Evolutionary conservation across 2,113 vertebrate species (phyloP).

Genomic region (Gorsachius goisagi): DNA sequence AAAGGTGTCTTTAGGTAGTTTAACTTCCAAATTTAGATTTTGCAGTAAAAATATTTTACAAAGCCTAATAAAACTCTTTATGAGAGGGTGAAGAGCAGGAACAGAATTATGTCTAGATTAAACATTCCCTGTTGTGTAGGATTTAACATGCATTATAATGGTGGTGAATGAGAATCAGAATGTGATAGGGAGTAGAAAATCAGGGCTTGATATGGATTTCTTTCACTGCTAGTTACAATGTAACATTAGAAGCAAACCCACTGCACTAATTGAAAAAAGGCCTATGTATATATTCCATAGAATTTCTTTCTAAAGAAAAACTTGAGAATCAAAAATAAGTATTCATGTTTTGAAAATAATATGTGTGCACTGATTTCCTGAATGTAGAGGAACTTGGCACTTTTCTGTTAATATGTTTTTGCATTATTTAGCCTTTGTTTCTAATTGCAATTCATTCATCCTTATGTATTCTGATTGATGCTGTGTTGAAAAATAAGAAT

Average conservation of each 20-base stretch:
- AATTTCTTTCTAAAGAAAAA: background rate
- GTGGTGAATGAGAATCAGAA: background rate
- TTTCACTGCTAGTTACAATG: background rate
- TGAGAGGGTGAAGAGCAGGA: background rate
- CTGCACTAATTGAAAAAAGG: background rate
- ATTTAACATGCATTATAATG: background rate
- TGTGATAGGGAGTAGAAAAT: background rate
- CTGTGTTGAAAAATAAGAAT: background rate
- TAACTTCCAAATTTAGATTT: background rate
- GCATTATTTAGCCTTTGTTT: conserved; percentile 5
- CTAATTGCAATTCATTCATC: background rate
- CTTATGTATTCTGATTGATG: background rate
- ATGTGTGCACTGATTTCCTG: background rate
- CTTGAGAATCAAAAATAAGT: background rate
- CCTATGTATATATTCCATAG: background rate
- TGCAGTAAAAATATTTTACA: background rate
- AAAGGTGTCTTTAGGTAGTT: background rate
- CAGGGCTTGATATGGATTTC: background rate
- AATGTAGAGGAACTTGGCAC: background rate
- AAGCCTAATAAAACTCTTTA: background rate
- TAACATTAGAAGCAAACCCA: background rate
- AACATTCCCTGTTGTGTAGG: background rate
- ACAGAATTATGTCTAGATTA: background rate
- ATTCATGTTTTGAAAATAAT: background rate
- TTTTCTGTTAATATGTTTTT: background rate